Percentiles rank a stretch among this genome's conserved stretches.
phyloP scores from a whole-genome alignment of 2,797 vertebrate species.

The Masticophis lateralis region DNA sequence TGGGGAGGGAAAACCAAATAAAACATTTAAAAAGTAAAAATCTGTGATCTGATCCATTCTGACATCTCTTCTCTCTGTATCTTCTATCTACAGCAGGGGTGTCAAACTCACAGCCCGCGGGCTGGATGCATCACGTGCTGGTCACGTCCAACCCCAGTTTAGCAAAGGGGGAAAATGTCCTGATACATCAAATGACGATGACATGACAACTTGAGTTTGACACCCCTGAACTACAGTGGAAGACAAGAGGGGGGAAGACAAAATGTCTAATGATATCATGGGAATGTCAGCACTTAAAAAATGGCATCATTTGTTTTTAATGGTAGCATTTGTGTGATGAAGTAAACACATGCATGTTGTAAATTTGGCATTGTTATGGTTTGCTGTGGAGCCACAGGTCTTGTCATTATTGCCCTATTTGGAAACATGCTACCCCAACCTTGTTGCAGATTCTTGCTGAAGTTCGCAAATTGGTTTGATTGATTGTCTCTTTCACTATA shows the following conservation, averaged over 20 bases:
- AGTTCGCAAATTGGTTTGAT: neutral
- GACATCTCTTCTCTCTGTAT: neutral
- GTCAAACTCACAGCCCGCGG: too few species aligned
- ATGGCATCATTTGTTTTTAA: neutral
- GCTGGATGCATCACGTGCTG: too few species aligned
- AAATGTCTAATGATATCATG: neutral
- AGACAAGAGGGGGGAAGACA: neutral
- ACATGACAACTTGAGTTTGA: too few species aligned
- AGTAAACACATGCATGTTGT: neutral
- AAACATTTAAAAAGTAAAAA: neutral
- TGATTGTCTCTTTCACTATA: neutral
- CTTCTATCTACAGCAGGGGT: neutral
- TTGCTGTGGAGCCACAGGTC: neutral
- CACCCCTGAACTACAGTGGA: neutral
- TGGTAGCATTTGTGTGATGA: neutral
- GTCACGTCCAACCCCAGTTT: too few species aligned
- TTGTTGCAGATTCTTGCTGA: neutral
- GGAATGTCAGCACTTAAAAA: neutral
- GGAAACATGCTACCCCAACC: neutral
- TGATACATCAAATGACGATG: too few species aligned
- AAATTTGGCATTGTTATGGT: neutral
- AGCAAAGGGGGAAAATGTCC: too few species aligned
- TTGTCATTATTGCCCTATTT: neutral
- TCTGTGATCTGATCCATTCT: neutral
- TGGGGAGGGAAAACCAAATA: neutral